Evolutionary conservation across 2,797 vertebrate genomes (phyloP).

Genomic region (Huso huso): DNA sequence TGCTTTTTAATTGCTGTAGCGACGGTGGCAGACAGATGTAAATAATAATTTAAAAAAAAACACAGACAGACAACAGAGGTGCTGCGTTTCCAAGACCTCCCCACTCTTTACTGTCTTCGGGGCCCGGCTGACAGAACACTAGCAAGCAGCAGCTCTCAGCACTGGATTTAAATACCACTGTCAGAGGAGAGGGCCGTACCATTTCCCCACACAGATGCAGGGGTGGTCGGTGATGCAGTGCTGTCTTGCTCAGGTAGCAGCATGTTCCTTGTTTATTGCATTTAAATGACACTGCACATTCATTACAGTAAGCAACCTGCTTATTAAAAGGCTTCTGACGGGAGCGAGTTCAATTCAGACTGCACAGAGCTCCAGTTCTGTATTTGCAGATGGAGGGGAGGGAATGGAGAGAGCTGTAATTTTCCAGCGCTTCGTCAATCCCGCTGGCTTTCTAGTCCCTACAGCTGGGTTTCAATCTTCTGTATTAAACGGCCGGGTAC

Average conservation of each 20-base stretch:
- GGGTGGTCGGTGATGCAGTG: constrained; percentile 34
- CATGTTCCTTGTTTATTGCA: too few species aligned
- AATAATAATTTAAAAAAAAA: background rate
- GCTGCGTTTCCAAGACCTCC: constrained; percentile 27
- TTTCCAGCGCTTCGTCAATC: too few species aligned
- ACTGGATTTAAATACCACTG: constrained; percentile 64
- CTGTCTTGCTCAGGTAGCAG: constrained; percentile 9
- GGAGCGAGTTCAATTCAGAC: too few species aligned
- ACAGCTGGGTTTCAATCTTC: too few species aligned
- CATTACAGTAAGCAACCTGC: too few species aligned
- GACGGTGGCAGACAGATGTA: background rate
- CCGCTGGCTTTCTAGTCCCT: too few species aligned
- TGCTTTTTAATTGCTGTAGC: background rate
- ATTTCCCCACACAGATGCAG: constrained; percentile 32
- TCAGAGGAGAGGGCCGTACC: constrained; percentile 62
- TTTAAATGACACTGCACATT: too few species aligned
- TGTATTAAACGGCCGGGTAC: too few species aligned
- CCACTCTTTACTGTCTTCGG: constrained; percentile 44
- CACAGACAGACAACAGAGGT: background rate
- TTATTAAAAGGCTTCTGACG: too few species aligned
- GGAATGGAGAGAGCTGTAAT: too few species aligned
- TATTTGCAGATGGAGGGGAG: too few species aligned
- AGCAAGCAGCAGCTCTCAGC: constrained; percentile 52
- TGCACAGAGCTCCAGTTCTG: too few species aligned
- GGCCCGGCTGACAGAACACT: constrained; percentile 61